Conservation (phyloP, 2,888 invertebrate genomes). For the Euplagia quadripunctaria region DNA sequence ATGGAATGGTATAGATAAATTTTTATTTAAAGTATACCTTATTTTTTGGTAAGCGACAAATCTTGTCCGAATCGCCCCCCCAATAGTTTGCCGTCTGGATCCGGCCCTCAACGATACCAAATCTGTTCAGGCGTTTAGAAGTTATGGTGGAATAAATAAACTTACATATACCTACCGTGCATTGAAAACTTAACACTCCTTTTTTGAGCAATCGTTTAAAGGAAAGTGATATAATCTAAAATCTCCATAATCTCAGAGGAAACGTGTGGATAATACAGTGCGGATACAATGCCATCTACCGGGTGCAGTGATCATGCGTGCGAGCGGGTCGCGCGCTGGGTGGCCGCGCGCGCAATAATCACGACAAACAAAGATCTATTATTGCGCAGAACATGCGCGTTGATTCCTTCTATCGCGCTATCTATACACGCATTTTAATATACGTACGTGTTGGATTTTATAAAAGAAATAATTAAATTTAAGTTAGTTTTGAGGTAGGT, state of each 20-base stretch:
- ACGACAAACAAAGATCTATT: conserved; percentile 77
- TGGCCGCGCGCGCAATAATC: conserved; percentile 62
- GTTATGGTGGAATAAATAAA: too few relatives aligned
- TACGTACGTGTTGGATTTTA: background rate
- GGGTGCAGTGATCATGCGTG: background rate
- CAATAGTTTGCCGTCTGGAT: too few relatives aligned
- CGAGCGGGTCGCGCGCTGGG: conserved; percentile 62
- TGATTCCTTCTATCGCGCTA: background rate
- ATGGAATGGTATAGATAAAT: too few relatives aligned
- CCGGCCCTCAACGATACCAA: too few relatives aligned
- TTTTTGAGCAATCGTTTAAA: too few relatives aligned
- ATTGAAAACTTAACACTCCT: too few relatives aligned
- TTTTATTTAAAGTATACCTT: too few relatives aligned
- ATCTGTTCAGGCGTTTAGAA: too few relatives aligned
- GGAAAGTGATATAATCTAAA: background rate
- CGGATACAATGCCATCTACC: background rate
- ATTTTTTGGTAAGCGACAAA: too few relatives aligned
- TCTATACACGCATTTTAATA: conserved; percentile 7
- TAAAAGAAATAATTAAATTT: background rate
- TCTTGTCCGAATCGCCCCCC: too few relatives aligned
- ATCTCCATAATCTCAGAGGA: background rate
- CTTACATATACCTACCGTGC: too few relatives aligned
- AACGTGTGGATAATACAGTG: background rate
- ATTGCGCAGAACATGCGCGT: conserved; percentile 63
- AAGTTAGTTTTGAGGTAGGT: too few relatives aligned